Evolutionary conservation across 2,797 vertebrate genomes (phyloP), one percentile per base, ranked within the genome.

Genomic region (Monodelphis domestica): DNA sequence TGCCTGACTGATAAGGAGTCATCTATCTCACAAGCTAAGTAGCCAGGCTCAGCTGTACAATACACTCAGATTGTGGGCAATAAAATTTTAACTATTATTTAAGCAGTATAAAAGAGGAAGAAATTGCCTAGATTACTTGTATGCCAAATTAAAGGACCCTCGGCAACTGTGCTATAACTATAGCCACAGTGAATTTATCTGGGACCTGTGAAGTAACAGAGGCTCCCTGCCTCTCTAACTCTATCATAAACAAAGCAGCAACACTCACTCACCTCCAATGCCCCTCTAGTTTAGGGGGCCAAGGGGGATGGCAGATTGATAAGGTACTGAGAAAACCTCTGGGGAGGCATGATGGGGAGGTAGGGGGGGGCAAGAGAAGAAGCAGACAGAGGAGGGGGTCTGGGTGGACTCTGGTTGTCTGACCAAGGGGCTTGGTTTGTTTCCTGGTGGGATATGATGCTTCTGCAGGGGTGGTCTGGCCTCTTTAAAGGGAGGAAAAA

Each of bases 401-500:
- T 84, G 70, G 10, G 38, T 26, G 15, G 59, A 90, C 17, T 95
- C 95, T 92, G 54, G 59, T 53, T 96, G 88, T 59, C 2, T 91
- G 95, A 93, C 87, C 92, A 63, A 0, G 87, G 0, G 55, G 28
- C 29, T 91, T 88, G 53, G 87, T 90, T 92, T 97, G 89, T 96
- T 90, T 94, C 89, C 45, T 92, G 55, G 51, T 91, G 53, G 53
- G 88, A 88, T 10, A 33, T 12, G 89, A 91, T 84, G 87, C 54
- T 94, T 57, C 57, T 96, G 87, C 95, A 93, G 93, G 96, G 96
- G 95, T 95, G 95, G 95, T 95, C 97, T 95, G 95, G 91, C 90
- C 96, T 96, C 96, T 97, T 97, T 96, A 97, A 92, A 94, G 89
- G 84, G n/a, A 91, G 94, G 88, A 89, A 87, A 92, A 94, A 96